Evolutionary conservation across 2,113 vertebrate genomes (phyloP).

Genomic region (Coracopsis vasa): DNA sequence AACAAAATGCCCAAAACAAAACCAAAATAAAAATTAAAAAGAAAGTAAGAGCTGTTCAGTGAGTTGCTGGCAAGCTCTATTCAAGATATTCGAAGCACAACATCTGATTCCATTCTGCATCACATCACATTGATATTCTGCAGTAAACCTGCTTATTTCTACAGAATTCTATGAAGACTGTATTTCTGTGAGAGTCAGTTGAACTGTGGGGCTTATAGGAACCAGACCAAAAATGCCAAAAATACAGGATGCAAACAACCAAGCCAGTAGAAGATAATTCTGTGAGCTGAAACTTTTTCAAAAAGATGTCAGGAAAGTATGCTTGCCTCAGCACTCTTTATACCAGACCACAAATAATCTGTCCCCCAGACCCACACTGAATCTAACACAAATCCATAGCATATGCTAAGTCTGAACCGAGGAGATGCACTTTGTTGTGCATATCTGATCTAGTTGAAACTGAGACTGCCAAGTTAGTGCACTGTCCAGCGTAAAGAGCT

Average conservation of each 20-base stretch:
- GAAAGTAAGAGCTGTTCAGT: neutral
- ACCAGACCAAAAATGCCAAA: neutral
- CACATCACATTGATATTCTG: neutral
- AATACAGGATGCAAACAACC: neutral
- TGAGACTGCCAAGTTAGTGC: neutral
- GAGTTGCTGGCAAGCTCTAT: neutral
- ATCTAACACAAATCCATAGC: neutral
- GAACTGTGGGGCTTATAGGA: neutral
- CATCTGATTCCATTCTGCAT: neutral
- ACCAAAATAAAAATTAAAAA: neutral
- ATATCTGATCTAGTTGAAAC: neutral
- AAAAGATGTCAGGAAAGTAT: neutral
- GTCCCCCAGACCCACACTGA: neutral
- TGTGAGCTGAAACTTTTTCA: neutral
- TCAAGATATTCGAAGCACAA: neutral
- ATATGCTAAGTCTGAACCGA: neutral
- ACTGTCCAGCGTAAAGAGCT: neutral
- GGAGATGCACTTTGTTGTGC: neutral
- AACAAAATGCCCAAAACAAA: neutral
- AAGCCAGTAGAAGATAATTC: neutral
- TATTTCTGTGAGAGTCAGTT: neutral
- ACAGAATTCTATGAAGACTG: fast-evolving
- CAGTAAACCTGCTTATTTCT: neutral
- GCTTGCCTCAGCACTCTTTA: neutral
- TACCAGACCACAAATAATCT: neutral